Evolutionary conservation across 2,113 vertebrate genomes (phyloP), one percentile per base, ranked within the genome.

Genomic region (Ceyx cyanopectus): DNA sequence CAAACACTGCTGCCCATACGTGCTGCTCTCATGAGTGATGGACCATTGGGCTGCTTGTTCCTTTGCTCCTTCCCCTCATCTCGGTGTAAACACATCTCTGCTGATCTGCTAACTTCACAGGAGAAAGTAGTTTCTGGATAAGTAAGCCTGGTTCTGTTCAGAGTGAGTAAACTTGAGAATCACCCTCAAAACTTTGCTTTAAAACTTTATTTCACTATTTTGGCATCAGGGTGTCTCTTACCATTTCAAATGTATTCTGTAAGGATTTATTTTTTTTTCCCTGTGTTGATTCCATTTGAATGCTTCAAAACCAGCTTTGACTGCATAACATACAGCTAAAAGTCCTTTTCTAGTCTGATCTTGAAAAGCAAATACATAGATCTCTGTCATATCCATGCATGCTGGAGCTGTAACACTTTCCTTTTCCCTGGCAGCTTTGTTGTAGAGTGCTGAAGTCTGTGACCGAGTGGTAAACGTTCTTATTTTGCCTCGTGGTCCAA

Each of bases 301-400:
- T 63, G 57, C 87, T 78, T 91, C 69, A 68, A 68, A 94, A 72
- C 43, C 69, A 90, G 85, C 45, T 79, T 85, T 89, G 90, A 67
- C 70, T 82, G 45, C 41, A 37, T 54, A 96, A 80, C 60, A 92
- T 86, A 17, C 0, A 91, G 78, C 37, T 74, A 24, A 58, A 94
- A 97, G 70, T 96, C 92, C 96, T 96, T 97, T 97, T 97, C 88
- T 95, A 94, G 90, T 83, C 58, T 60, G 46, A 57, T 65, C 16
- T 62, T 54, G 8, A 29, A 50, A 61, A 27, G 12, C 29, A 9
- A 6, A 10, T 29, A 43, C 18, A 21, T 9, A 14, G 14, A 20
- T 58, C 16, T 37, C 53, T 90, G 62, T 82, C 57, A 17, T 34
- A 60, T 34, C 89, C 68, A 46, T 58, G 58, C 77, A 73, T 6